These are phyloP conservation scores for Poecilia velifera DNA, from an alignment of 2,797 vertebrate genomes.

Conservation along the genomic window DNA sequence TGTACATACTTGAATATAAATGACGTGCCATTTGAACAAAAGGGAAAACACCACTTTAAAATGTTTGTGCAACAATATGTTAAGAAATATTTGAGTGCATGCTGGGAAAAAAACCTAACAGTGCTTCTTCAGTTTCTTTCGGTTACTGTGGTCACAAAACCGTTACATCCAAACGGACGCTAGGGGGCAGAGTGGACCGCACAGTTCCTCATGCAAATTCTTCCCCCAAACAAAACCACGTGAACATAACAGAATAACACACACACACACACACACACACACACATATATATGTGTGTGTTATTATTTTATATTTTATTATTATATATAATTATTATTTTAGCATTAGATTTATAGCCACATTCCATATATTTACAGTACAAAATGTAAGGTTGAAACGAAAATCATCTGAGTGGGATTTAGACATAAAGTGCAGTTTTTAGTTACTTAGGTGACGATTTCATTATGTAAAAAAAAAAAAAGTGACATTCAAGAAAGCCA, in stretches of 20 bases:
- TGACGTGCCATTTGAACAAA: neutral
- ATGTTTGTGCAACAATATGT: neutral
- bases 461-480: slow-evolving; percentile 46
- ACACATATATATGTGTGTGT: too few relatives aligned
- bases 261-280: too few relatives aligned
- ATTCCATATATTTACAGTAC: slow-evolving; percentile 90
- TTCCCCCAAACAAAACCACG: slow-evolving; percentile 12
- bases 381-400: slow-evolving; percentile 45
- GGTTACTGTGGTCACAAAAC: neutral
- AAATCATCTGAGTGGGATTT: slow-evolving; percentile 42
- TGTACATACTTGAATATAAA: neutral
- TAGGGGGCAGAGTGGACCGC: slow-evolving; percentile 73
- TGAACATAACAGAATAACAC: slow-evolving; percentile 57
- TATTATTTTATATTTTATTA: too few relatives aligned
- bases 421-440: slow-evolving; percentile 73
- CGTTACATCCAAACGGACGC: slow-evolving; percentile 42
- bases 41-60: neutral
- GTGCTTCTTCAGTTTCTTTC: neutral
- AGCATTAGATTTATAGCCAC: slow-evolving; percentile 87
- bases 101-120: neutral
- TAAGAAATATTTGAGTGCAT: neutral
- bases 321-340: slow-evolving; percentile 77
- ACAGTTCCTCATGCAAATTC: neutral
- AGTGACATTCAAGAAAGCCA: slow-evolving; percentile 73
- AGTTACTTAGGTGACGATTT: slow-evolving; percentile 24